phyloP scores from a whole-genome alignment of 2,113 vertebrate genomes.

The Athene cunicularia region DNA sequence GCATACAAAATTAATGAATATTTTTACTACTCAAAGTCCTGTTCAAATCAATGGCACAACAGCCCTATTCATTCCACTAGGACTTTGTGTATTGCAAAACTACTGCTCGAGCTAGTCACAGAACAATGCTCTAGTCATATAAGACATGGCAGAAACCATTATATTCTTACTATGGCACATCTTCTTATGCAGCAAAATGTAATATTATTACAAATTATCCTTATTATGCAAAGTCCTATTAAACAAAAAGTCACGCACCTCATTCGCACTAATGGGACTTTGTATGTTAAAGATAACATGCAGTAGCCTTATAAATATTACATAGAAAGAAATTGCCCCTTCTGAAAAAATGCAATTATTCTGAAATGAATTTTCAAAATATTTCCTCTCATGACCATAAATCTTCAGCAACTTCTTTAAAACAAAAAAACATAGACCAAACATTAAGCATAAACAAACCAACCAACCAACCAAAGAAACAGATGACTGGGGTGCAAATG shows the following conservation, averaged over 20 bases:
- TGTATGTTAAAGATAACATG: slow-evolving; percentile 55
- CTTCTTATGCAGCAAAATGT: slow-evolving; percentile 38
- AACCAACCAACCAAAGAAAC: not conserved
- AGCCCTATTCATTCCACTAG: slow-evolving; percentile 51
- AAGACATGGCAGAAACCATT: slow-evolving; percentile 27
- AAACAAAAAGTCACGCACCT: slow-evolving; percentile 64
- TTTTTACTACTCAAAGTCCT: slow-evolving; percentile 46
- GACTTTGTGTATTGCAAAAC: slow-evolving; percentile 55
- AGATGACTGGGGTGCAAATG: not conserved
- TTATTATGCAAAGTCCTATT: slow-evolving; percentile 64
- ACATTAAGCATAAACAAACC: not conserved
- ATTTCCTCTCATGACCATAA: not conserved
- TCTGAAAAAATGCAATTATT: slow-evolving; percentile 15
- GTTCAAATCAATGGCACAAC: slow-evolving; percentile 45
- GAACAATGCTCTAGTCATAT: slow-evolving; percentile 58
- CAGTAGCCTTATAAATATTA: slow-evolving; percentile 17
- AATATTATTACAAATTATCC: slow-evolving; percentile 70
- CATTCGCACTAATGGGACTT: slow-evolving; percentile 47
- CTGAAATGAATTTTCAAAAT: slow-evolving; percentile 27
- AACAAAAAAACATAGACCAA: not conserved
- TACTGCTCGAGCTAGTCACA: slow-evolving; percentile 25
- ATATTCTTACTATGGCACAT: slow-evolving; percentile 32
- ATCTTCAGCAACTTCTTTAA: not conserved
- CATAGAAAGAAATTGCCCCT: slow-evolving; percentile 7
- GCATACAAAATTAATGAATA: slow-evolving; percentile 57